Percentiles rank a stretch among this genome's conserved stretches.
These are phyloP conservation scores for Danaus plexippus DNA, from an alignment of 1,140 invertebrate genomes.

Conservation along the genomic window DNA sequence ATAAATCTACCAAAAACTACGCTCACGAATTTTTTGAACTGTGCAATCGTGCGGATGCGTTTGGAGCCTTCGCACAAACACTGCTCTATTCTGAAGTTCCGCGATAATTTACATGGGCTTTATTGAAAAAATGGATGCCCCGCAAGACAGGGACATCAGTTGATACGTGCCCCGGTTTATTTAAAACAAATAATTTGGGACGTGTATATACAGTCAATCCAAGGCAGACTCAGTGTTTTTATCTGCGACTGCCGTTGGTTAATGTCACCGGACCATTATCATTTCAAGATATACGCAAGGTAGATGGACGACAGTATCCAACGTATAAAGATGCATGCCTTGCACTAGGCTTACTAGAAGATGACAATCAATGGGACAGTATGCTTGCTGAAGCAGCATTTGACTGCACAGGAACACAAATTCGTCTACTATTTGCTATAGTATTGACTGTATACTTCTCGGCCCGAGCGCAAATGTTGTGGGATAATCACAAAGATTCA, in stretches of 20 bases:
- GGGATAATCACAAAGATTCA: conserved; percentile 26
- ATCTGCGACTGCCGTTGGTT: conserved; percentile 8
- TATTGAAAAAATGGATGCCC: conserved; percentile 26
- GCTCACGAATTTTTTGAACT: conserved; percentile 27
- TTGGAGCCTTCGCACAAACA: conserved; percentile 27
- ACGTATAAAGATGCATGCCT: conserved; percentile 7
- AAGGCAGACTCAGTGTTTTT: conserved; percentile 15
- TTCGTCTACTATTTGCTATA: conserved; percentile 29
- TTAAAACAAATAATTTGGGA: conserved; percentile 23
- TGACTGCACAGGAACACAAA: conserved; percentile 26
- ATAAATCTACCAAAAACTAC: conserved; percentile 26
- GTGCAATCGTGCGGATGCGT: conserved; percentile 27
- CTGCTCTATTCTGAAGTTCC: conserved; percentile 24
- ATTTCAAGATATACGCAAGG: conserved; percentile 9
- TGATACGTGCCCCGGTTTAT: conserved; percentile 22
- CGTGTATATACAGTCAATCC: conserved; percentile 25
- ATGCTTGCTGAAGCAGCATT: conserved; percentile 27
- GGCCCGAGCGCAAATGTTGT: conserved; percentile 22
- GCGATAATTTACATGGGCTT: conserved; percentile 27
- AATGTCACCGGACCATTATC: conserved; percentile 7
- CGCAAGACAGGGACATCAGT: conserved; percentile 24
- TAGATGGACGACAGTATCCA: conserved; percentile 7
- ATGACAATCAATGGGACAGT: conserved; percentile 23
- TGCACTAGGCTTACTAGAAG: conserved; percentile 21
- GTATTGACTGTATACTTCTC: conserved; percentile 26